Base-by-base conservation (phyloP, 1,140 invertebrate genomes). In the Calliopsis andreniformis region DNA sequence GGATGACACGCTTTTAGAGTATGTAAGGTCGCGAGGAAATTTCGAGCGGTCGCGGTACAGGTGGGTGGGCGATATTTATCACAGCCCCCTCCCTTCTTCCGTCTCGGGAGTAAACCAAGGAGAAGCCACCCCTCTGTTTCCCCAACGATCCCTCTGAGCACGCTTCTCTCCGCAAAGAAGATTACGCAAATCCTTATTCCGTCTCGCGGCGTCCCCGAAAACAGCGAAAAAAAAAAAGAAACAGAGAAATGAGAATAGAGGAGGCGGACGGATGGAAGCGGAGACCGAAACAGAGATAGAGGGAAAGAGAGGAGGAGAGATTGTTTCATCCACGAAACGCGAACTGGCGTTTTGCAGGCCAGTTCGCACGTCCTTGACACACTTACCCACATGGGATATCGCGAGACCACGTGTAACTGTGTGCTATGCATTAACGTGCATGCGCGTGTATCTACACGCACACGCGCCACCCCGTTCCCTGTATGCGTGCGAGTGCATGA, bases 361-460 rank as follows among this genome's bases (percentile, higher is more conserved):
- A 91, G 88, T 92, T 92, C 90, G 89, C 90, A 91, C 89, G 90
- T 89, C 90, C 90, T 92, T 92, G 90, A 91, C 90, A 92, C 86
- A 89, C 81, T 90, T 92, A 90, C 87, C 87, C 83, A 89, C 83
- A 88, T 87, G 76, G 82, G 78, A 76, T 85, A 84, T 75, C 80
- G 76, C 86, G 82, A 82, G 83, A 82, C 76, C 49, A 78, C 71
- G 68, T 75, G 49, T 64, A 62, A 49, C 61, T 78, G 64, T 77
- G 55, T 72, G 67, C 7, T 10, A 20, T 72, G 51, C 47, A 72
- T 79, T 62, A 56, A 79, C 59, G 70, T 75, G 53, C 61, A 67
- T 51, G 47, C 58, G 64, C 58, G 20, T 25, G 49, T 28, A 35
- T 30, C n/a, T 5, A 61, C 45, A 69, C 56, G 8, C 67, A 18